Evolutionary conservation across 2,888 invertebrate species (phyloP).

Genomic region (Sphaerophoria taeniata): DNA sequence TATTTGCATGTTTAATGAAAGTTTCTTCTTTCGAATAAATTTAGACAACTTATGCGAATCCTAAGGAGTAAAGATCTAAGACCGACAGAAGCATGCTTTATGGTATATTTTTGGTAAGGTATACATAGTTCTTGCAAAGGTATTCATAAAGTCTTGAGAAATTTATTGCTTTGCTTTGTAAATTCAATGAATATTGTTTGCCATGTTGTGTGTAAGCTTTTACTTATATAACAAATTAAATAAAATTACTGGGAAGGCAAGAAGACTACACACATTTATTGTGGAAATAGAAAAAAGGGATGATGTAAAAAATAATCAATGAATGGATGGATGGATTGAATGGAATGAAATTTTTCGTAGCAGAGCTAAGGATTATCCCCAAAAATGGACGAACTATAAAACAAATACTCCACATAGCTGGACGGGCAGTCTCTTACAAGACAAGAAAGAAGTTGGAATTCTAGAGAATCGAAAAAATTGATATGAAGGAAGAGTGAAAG

Average conservation of each 20-base stretch:
- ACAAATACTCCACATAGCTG: not conserved
- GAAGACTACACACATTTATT: not conserved
- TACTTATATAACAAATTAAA: conserved; percentile 22
- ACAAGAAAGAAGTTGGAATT: not conserved
- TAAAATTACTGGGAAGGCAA: not conserved
- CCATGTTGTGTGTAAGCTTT: not conserved
- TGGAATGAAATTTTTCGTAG: conserved; percentile 1
- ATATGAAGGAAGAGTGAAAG: not conserved
- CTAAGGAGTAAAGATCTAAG: not conserved
- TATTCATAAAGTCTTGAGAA: conserved; percentile 7
- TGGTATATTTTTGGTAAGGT: conserved; percentile 4
- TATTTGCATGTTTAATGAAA: conserved; percentile 60
- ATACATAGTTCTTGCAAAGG: not conserved
- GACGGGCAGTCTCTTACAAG: not conserved
- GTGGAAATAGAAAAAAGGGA: not conserved
- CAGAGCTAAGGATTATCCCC: conserved; percentile 26
- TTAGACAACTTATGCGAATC: conserved; percentile 24
- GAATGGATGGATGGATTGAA: conserved; percentile 19
- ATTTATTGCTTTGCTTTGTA: conserved; percentile 40
- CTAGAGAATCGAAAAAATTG: conserved; percentile 4
- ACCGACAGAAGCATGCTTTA: conserved; percentile 14
- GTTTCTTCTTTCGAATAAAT: conserved; percentile 35
- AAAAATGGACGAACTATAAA: conserved; percentile 19
- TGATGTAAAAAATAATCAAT: conserved; percentile 50
- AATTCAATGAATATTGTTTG: conserved; percentile 29